These are phyloP conservation scores for Brachypalpus laphriformis DNA, from an alignment of 2,888 invertebrate species.

Conservation along the genomic window DNA sequence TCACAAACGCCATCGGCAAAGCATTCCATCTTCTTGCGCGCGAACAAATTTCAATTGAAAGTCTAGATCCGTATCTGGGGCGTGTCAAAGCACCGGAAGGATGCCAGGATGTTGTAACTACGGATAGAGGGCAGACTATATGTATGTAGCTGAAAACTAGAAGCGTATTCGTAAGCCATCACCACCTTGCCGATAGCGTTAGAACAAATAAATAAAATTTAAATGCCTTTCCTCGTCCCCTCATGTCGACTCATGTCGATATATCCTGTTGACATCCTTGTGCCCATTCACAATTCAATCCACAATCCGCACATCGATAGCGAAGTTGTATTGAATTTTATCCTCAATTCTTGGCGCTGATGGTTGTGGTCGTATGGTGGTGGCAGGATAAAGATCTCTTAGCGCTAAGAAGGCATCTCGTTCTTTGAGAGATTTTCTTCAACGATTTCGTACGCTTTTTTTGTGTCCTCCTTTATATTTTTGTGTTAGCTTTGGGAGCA, in stretches of 20 bases:
- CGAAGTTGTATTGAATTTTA: constrained; percentile 63
- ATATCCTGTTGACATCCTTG: constrained; percentile 49
- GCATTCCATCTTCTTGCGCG: constrained; percentile 41
- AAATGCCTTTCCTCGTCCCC: constrained; percentile 28
- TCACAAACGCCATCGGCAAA: constrained; percentile 37
- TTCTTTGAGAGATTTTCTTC: constrained; percentile 46
- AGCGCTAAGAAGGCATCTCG: constrained; percentile 35
- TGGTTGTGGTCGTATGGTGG: constrained; percentile 31
- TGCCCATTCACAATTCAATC: constrained; percentile 62
- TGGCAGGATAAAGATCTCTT: constrained; percentile 50
- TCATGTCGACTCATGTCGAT: neutral
- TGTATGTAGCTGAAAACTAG: neutral
- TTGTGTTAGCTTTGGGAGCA: neutral
- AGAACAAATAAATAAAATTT: constrained; percentile 68
- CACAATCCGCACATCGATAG: constrained; percentile 45
- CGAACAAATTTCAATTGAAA: constrained; percentile 66
- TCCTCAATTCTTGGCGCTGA: constrained; percentile 7
- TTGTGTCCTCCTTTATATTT: neutral
- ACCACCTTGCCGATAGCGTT: constrained; percentile 40
- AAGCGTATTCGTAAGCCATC: constrained; percentile 4
- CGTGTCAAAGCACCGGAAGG: constrained; percentile 36
- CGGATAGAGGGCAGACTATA: constrained; percentile 13
- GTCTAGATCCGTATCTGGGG: constrained; percentile 40
- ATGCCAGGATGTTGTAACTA: constrained; percentile 21
- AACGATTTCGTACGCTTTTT: constrained; percentile 16